Evolutionary conservation across 2,113 vertebrate genomes (phyloP).

Genomic region (Rhipidura dahli): DNA sequence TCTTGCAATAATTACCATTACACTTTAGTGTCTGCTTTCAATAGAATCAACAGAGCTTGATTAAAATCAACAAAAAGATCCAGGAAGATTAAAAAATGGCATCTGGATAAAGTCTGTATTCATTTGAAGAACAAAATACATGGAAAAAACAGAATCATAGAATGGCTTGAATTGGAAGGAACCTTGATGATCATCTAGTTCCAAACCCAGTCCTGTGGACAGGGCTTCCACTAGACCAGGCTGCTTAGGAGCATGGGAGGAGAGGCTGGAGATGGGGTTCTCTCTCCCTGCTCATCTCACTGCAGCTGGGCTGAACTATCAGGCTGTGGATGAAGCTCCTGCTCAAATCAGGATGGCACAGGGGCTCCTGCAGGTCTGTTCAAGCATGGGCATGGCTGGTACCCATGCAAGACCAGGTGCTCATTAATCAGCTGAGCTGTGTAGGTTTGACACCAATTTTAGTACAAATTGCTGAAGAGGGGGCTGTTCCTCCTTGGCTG

Average conservation of each 20-base stretch:
- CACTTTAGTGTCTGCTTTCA: neutral
- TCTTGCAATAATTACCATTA: neutral
- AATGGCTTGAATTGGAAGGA: neutral
- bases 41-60: neutral
- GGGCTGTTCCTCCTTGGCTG: neutral
- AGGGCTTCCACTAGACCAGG: neutral
- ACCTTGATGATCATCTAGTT: neutral
- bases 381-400: neutral
- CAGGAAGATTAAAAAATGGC: neutral
- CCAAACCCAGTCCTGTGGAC: neutral
- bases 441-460: neutral
- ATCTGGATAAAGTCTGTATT: neutral
- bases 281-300: neutral
- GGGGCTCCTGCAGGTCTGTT: neutral
- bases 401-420: neutral
- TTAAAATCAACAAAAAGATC: neutral
- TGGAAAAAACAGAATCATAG: neutral
- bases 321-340: neutral
- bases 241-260: accelerated
- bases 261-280: neutral
- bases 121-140: neutral
- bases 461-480: neutral
- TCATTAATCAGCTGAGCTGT: neutral
- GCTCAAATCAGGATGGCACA: accelerated
- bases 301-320: too few species aligned